Percentiles rank a stretch among this genome's conserved stretches.
Conservation (phyloP, 2,797 vertebrate genomes). For the Spheniscus humboldti region DNA sequence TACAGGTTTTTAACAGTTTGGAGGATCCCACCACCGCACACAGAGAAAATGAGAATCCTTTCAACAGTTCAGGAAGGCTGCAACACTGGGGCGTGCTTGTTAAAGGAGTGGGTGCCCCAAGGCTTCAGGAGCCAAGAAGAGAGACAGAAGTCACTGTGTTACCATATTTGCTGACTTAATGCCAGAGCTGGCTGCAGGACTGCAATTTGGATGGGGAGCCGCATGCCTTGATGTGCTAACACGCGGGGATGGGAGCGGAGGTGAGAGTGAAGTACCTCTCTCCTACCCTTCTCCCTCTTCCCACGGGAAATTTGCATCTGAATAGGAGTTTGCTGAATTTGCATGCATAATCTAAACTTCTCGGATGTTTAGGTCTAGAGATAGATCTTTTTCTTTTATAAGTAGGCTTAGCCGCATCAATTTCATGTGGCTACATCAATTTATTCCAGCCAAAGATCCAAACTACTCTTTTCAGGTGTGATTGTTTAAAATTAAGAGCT, state of each 20-base stretch:
- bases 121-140: background rate
- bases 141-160: background rate
- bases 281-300: background rate
- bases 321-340: background rate
- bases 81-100: background rate
- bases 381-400: background rate
- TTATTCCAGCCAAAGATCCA: background rate
- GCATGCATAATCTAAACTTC: background rate
- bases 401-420: background rate
- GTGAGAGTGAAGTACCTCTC: background rate
- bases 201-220: accelerated
- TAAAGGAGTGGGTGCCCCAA: background rate
- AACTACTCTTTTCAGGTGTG: background rate
- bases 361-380: background rate
- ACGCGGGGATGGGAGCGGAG: accelerated
- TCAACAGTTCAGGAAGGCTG: background rate
- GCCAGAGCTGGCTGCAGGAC: background rate
- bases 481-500: background rate
- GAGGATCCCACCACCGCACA: background rate
- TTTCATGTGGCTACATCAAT: background rate
- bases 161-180: background rate
- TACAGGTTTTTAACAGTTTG: background rate
- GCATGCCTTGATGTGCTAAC: accelerated
- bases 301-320: background rate
- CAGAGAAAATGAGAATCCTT: background rate